Evolutionary conservation across 2,888 invertebrate genomes (phyloP).

Genomic region (Drosophila percnosoma): DNA sequence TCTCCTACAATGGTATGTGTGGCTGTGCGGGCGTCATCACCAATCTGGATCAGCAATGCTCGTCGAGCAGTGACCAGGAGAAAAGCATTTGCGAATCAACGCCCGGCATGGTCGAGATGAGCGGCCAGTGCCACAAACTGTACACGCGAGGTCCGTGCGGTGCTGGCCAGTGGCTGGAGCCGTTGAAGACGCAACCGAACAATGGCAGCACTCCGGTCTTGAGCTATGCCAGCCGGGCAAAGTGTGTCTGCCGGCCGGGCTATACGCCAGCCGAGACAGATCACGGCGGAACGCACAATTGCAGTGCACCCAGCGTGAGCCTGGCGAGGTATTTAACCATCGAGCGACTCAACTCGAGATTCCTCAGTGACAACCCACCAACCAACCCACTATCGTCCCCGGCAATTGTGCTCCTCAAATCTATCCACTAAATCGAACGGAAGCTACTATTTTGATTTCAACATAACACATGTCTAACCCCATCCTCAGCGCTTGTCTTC

Average conservation of each 20-base stretch:
- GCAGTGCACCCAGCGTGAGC: constrained; percentile 88
- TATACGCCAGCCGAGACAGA: constrained; percentile 82
- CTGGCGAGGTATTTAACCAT: constrained; percentile 88
- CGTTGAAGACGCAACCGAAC: constrained; percentile 84
- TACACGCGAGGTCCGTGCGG: constrained; percentile 92
- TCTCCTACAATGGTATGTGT: constrained; percentile 93
- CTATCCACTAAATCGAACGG: constrained; percentile 21
- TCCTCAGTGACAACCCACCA: constrained; percentile 47
- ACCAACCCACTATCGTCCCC: constrained; percentile 31
- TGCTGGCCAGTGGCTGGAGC: constrained; percentile 89
- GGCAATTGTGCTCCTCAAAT: constrained; percentile 21
- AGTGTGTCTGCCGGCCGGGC: constrained; percentile 90
- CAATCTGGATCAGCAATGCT: constrained; percentile 84
- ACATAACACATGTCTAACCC: constrained; percentile 5
- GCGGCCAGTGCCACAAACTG: constrained; percentile 90
- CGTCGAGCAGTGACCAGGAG: constrained; percentile 46
- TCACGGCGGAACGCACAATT: constrained; percentile 83
- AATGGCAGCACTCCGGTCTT: constrained; percentile 48
- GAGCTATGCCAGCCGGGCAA: constrained; percentile 83
- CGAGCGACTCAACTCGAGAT: constrained; percentile 71
- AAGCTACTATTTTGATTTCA: constrained; percentile 37
- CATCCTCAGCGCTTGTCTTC: constrained; percentile 26
- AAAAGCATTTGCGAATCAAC: constrained; percentile 86
- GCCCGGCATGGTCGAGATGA: constrained; percentile 88
- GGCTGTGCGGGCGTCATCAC: constrained; percentile 87